Base-by-base conservation (phyloP, 2,113 vertebrate genomes). In the Circaetus gallicus region DNA sequence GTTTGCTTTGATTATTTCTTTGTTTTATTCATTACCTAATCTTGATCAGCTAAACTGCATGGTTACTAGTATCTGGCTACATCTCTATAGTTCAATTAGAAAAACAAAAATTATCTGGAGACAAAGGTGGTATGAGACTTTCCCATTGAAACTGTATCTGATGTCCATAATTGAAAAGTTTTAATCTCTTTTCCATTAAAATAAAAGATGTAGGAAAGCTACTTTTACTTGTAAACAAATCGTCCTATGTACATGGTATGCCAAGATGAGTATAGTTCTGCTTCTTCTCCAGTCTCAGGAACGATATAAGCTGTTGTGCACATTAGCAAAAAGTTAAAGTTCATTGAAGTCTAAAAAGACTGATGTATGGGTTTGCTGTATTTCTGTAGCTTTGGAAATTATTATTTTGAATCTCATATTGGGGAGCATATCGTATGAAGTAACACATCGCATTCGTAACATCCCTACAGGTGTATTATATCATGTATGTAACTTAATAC, bases 221-320 rank as follows among this genome's bases (percentile, higher is more conserved):
- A 6, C 2, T n/a, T 79, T 87, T 69, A 77, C 28, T 56, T 53
- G 40, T 20, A 82, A 93, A 90, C 10, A 86, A 69, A 86, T 38
- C 0, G 1, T n/a, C 19, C 45, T 76, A 16, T 11, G 9, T 45
- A 12, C 8, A 7, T 13, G 1, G 6, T 28, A 22, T 61, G 29
- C 10, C 22, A 74, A 71, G 43, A 31, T 9, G 4, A 72, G 16
- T 13, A 55, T 6, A 61, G 18, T 14, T 67, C 10, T 74, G 18
- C 36, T 77, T 13, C 13, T 62, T 49, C 36, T 55, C 18, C 13
- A 40, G 0, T 15, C 13, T 80, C 29, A 36, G 38, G 34, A 72
- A 53, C 12, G 10, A 38, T 34, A 7, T 2, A 79, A 79, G 21
- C 22, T n/a, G 14, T 4, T 19, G 5, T 11, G 28, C 28, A 36